phyloP scores from a whole-genome alignment of 2,888 invertebrate species.

The Drosophila austrosaltans region DNA sequence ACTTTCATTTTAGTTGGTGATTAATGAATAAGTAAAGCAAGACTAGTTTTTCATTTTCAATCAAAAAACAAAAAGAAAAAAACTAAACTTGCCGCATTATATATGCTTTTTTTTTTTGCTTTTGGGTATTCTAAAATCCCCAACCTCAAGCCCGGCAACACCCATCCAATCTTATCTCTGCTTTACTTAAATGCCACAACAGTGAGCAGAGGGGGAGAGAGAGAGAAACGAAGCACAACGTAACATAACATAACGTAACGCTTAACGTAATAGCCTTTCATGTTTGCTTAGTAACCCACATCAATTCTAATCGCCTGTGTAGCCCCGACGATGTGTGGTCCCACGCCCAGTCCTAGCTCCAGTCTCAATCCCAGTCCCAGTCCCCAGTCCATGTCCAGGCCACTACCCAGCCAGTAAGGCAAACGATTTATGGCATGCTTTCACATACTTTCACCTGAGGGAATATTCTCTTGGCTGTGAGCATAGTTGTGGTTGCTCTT shows the following conservation, averaged over 20 bases:
- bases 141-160: not conserved
- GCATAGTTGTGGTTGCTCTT: slow-evolving; percentile 64
- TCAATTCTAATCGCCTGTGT: slow-evolving; percentile 76
- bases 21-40: too few relatives aligned
- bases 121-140: not conserved
- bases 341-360: slow-evolving; percentile 30
- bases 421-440: slow-evolving; percentile 79
- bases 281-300: slow-evolving; percentile 79
- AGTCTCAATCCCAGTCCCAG: slow-evolving; percentile 1
- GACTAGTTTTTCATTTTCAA: not conserved
- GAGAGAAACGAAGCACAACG: slow-evolving; percentile 23
- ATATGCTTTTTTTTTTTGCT: not conserved
- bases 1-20: too few relatives aligned
- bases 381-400: slow-evolving; percentile 28
- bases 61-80: too few relatives aligned
- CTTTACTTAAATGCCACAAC: slow-evolving; percentile 11
- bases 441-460: slow-evolving; percentile 77
- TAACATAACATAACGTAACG: slow-evolving; percentile 69
- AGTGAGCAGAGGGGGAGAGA: not conserved
- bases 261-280: slow-evolving; percentile 79
- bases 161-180: not conserved
- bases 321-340: slow-evolving; percentile 39
- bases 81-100: slow-evolving; percentile 7
- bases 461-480: slow-evolving; percentile 69
- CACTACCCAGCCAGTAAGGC: slow-evolving; percentile 52